phyloP scores from a whole-genome alignment of 37 sponge, comb jelly and placozoan species.

The Aplysina aerophoba region DNA sequence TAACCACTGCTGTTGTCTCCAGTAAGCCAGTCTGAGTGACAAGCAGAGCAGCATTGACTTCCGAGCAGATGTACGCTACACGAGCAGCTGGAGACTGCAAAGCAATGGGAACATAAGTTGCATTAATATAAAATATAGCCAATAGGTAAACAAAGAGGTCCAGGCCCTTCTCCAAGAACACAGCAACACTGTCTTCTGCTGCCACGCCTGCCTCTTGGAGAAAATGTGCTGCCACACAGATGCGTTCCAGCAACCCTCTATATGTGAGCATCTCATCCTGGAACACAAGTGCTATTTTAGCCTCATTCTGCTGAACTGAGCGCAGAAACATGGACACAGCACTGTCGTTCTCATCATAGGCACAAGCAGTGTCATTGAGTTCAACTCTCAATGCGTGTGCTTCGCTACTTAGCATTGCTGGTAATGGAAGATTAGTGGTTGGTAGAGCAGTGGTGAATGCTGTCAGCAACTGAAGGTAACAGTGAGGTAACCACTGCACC shows the following conservation, averaged over 20 bases:
- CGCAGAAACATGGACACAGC: not conserved
- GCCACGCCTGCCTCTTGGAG: not conserved
- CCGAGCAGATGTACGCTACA: not conserved
- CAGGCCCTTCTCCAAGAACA: constrained; percentile 3
- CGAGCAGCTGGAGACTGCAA: constrained; percentile 16
- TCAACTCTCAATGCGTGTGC: not conserved
- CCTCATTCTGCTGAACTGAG: not conserved
- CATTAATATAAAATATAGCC: constrained; percentile 45
- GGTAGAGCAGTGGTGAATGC: not conserved
- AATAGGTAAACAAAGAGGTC: constrained; percentile 30
- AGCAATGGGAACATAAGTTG: constrained; percentile 45
- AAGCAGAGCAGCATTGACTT: constrained; percentile 11
- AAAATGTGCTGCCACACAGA: not conserved
- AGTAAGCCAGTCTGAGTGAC: constrained; percentile 23
- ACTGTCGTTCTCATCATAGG: constrained; percentile 11
- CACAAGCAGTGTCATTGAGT: constrained; percentile 3
- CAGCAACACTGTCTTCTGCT: constrained; percentile 23
- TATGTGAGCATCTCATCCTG: constrained; percentile 13
- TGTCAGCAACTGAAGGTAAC: not conserved
- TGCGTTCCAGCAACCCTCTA: not conserved
- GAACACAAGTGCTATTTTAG: constrained; percentile 23
- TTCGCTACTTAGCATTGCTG: not conserved
- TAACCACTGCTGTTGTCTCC: not conserved
- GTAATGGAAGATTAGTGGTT: not conserved
- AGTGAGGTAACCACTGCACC: not conserved